Base-by-base conservation (phyloP, 64 coral and sea anemone species). In the Cladopsammia gracilis region DNA sequence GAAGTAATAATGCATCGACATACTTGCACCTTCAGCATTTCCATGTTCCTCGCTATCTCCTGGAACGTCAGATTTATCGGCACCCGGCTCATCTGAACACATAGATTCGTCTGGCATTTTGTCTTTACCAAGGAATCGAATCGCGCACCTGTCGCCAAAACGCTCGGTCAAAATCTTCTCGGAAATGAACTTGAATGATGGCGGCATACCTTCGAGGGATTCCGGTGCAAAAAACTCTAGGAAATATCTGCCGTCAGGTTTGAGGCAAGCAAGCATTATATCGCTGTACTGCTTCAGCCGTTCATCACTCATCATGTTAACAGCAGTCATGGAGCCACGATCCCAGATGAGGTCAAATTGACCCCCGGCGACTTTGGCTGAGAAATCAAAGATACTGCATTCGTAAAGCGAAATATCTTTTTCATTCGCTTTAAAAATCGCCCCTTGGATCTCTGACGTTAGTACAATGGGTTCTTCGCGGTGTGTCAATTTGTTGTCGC, bases 281-380 rank as follows among this genome's bases (percentile, higher is more conserved):
- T 88, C 65, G 14, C 70, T 60, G 78, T 93, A 88, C 51, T 88
- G 86, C 43, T 25, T 51, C 10, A 77, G 25, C 18, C 59, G 42
- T 44, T 68, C 75, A 2, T 93, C 85, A 4, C 18, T 75, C 73
- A 88, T 76, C 24, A 62, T 65, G 34, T 52, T 84, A 59, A 91
- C 75, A 12, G 96, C 88, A 20, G 91, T 94, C 60, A 96, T 60
- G 9, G 95, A 66, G 20, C 69, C 80, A 25, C 91, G 77, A 47
- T 85, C 95, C 95, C 95, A 96, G 60, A 96, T 53, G 13, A 62
- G 73, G 60, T 96, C 91, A 22, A 90, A 90, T 48, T 89, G 25
- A 5, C 80, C 86, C 7, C 87, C 91, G 4, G 79, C 80, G 13
- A 93, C 76, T 4, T 53, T 62, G 48, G 56, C 85, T 68, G 86